Conservation (phyloP, 2,797 vertebrate genomes). For the Parauchenoglanis punctatus region DNA sequence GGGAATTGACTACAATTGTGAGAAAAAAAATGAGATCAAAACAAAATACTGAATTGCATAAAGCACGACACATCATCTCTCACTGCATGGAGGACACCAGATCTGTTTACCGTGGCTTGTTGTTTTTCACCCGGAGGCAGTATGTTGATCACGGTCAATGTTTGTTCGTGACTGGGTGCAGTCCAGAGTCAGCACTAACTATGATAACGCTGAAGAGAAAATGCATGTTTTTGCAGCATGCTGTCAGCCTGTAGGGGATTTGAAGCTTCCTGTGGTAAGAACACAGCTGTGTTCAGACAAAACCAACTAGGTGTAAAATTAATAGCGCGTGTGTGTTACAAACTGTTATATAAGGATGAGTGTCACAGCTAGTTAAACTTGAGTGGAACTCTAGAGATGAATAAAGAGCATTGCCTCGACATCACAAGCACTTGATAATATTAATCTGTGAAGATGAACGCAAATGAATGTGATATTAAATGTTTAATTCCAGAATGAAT, state of each 20-base stretch:
- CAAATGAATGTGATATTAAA: neutral
- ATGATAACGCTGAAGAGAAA: neutral
- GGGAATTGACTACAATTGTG: neutral
- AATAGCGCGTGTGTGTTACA: conserved; percentile 42
- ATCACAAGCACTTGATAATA: no score
- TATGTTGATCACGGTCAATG: neutral
- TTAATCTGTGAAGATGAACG: neutral
- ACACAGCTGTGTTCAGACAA: conserved; percentile 29
- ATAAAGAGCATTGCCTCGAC: neutral
- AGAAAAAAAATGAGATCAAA: neutral
- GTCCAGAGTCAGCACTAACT: conserved; percentile 1
- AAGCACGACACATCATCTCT: neutral
- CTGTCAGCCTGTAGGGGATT: conserved; percentile 52
- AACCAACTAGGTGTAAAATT: conserved; percentile 64
- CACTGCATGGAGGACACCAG: neutral
- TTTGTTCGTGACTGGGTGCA: neutral
- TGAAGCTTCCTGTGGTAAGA: conserved; percentile 15
- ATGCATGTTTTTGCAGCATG: conserved; percentile 16
- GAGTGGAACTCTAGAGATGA: neutral
- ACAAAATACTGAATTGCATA: neutral
- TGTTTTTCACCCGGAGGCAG: neutral
- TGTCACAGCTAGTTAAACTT: conserved; percentile 12
- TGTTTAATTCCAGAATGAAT: neutral
- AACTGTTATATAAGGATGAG: conserved; percentile 5
- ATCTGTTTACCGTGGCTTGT: neutral